These are phyloP conservation scores for Chrysaora quinquecirrha DNA, from an alignment of 30 jellyfish, hydroid and myxozoan species.

Conservation along the genomic window DNA sequence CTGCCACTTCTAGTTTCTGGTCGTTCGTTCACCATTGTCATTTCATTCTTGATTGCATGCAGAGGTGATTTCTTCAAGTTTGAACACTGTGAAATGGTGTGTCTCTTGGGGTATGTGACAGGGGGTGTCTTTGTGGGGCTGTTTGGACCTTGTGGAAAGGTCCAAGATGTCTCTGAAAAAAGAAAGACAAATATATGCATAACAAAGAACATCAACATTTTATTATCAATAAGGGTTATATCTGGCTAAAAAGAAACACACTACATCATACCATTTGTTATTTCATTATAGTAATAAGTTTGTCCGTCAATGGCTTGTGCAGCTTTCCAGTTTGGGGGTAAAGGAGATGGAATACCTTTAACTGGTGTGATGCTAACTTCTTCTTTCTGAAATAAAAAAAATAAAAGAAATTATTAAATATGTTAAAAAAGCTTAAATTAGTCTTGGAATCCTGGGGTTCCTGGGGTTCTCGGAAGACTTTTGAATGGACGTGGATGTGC, in stretches of 20 bases:
- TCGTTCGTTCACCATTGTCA: background rate
- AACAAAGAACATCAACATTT: too few species aligned
- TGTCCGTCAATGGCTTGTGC: conserved; percentile 66
- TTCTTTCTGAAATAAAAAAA: background rate
- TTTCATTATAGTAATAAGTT: conserved; percentile 66
- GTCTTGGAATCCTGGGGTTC: too few species aligned
- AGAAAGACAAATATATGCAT: background rate
- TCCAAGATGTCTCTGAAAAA: conserved; percentile 60
- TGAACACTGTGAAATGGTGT: conserved; percentile 57
- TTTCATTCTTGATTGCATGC: background rate
- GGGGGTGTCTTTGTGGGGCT: conserved; percentile 54
- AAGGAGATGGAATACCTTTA: conserved; percentile 12
- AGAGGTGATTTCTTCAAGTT: conserved; percentile 27
- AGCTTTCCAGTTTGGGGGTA: conserved; percentile 65
- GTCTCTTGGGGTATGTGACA: conserved; percentile 43
- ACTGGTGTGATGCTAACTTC: conserved; percentile 8
- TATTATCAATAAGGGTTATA: too few species aligned
- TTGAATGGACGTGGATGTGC: too few species aligned
- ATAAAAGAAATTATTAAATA: too few species aligned
- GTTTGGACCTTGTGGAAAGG: conserved; percentile 17
- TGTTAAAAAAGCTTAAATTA: too few species aligned
- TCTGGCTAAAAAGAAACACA: too few species aligned
- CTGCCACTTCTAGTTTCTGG: conserved; percentile 18
- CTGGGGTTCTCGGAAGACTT: too few species aligned
- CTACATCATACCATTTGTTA: conserved; percentile 60